Evolutionary conservation across 2,888 invertebrate genomes (phyloP), one percentile per base, ranked within the genome.

Genomic region (Eledona agricola): DNA sequence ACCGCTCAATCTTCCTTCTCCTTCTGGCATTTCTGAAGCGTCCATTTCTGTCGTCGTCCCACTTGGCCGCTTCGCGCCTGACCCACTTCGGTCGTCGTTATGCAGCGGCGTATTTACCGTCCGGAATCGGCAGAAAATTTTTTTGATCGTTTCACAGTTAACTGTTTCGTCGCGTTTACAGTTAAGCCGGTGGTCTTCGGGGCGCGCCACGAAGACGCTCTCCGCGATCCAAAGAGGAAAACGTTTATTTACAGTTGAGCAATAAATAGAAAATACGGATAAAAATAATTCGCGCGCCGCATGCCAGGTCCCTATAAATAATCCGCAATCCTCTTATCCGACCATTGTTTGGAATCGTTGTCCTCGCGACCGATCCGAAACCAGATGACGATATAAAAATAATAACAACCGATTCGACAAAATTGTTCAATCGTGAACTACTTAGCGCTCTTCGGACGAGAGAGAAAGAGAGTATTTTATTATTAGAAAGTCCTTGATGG

Each of bases 71-170:
- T 56, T 11, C 45, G 43, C 32, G 34, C 50, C 47, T 65, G 64
- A 64, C 65, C 65, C 57, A 65, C 60, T 62, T 65, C 43, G 35
- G 25, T 17, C 20, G 29, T 61, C 53, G 57, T 56, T n/a, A n/a
- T n/a, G n/a, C n/a, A n/a, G 15, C 40, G 26, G 45, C 25, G 23
- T 51, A 55, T 61, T 51, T 59, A 51, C 53, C 52, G 60, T 53
- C 60, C 42, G 58, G 60, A 56, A 59, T 59, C 54, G 55, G 37
- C 51, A 51, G 60, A 55, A 56, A 31, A 31, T 42, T 40, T 47
- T 59, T 62, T 59, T 57, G 55, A 57, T 58, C 55, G 56, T 59
- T 57, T 50, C 32, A n/a, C n/a, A 25, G 22, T 19, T 49, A 49
- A 49, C 49, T 50, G 49, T 50, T 49, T 12, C 31, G 23, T 32